Conservation (phyloP, 2,113 vertebrate species). For the Mesembrinibis cayennensis region DNA sequence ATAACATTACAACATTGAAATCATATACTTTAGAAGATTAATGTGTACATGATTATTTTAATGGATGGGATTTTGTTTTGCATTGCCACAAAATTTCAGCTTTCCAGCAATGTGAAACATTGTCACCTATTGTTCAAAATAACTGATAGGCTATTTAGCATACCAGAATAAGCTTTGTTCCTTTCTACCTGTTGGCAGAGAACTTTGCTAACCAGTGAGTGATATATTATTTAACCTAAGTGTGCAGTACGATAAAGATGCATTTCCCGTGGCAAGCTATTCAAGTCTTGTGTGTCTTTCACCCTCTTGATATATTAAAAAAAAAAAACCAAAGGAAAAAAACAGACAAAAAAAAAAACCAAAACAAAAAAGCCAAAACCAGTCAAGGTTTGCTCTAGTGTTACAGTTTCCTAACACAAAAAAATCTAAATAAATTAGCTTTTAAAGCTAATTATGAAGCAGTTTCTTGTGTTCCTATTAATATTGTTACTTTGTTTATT, state of each 20-base stretch:
- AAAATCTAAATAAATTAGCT: background rate
- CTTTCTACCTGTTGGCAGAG: background rate
- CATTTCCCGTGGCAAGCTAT: background rate
- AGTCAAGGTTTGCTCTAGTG: background rate
- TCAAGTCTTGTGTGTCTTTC: background rate
- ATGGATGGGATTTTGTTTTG: background rate
- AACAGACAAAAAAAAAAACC: no score
- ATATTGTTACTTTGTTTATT: constrained; percentile 7
- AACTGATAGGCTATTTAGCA: background rate
- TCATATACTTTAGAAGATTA: background rate
- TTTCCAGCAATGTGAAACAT: background rate
- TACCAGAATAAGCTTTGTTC: background rate
- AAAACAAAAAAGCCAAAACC: background rate
- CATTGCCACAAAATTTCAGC: background rate
- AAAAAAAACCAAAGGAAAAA: background rate
- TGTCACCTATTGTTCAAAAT: background rate
- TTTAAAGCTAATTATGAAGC: background rate
- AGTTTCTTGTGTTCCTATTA: background rate
- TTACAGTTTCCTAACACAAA: background rate
- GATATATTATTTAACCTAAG: background rate
- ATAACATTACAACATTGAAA: background rate
- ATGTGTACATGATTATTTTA: background rate
- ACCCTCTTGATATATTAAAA: background rate
- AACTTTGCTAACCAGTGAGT: background rate
- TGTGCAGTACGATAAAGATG: background rate